phyloP scores from a whole-genome alignment of 53 echinoderm and acorn worm genomes.

The Echinometra lucunter region DNA sequence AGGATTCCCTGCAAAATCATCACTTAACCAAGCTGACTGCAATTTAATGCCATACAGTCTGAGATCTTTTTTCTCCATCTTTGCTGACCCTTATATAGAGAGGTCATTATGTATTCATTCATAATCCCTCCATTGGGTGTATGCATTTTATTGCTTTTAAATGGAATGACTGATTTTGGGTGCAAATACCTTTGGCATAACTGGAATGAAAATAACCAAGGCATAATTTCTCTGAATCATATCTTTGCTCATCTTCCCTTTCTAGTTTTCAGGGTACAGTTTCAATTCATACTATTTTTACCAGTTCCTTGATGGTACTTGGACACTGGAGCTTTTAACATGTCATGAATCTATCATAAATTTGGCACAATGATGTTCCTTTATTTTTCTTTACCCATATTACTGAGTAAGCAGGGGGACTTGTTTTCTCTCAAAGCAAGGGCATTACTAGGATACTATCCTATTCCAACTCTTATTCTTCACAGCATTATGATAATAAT shows the following conservation, averaged over 20 bases:
- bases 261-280: neutral
- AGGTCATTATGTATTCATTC: neutral
- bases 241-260: neutral
- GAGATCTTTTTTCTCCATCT: neutral
- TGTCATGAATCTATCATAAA: no score
- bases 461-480: no score
- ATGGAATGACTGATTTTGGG: neutral
- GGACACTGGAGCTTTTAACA: no score
- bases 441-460: no score
- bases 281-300: neutral
- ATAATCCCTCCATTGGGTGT: neutral
- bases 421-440: no score
- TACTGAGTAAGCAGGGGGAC: no score
- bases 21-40: neutral
- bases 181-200: neutral
- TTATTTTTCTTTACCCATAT: no score
- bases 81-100: slow-evolving; percentile 20
- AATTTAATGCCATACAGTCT: slow-evolving; percentile 14
- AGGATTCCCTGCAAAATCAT: no score
- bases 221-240: neutral
- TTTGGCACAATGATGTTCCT: no score
- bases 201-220: neutral
- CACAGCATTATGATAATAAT: no score
- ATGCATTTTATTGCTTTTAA: slow-evolving; percentile 45
- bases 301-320: no score